These are phyloP conservation scores for Cricetomys ansorgei DNA, from an alignment of 2,113 vertebrate genomes.

Conservation along the genomic window DNA sequence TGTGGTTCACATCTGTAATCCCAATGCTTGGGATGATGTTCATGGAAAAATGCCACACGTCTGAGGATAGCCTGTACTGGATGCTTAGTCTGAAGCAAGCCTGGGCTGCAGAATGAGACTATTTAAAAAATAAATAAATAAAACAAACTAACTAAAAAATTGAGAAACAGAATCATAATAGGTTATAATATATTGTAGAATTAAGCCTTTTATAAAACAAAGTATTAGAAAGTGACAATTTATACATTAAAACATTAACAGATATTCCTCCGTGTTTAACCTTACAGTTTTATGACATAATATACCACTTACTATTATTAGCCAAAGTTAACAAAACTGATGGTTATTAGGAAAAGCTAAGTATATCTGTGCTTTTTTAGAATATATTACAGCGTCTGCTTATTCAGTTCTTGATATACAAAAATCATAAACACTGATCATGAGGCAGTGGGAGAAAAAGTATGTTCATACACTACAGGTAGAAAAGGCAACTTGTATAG, in stretches of 20 bases:
- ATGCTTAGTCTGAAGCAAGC: background rate
- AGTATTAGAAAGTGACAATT: background rate
- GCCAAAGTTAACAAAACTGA: background rate
- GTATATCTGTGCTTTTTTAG: background rate
- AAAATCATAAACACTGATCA: background rate
- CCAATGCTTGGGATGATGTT: background rate
- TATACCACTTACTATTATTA: background rate
- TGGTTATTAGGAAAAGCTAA: background rate
- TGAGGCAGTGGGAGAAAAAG: conserved; percentile 29
- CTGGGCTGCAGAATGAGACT: background rate
- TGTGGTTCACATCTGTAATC: background rate
- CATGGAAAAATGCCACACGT: background rate
- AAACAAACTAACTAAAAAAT: background rate
- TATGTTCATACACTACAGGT: background rate
- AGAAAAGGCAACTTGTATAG: background rate
- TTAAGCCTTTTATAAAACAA: background rate
- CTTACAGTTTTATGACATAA: conserved; percentile 21
- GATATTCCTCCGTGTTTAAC: conserved; percentile 37
- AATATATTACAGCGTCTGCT: background rate
- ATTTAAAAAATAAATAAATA: background rate
- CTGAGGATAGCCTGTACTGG: background rate
- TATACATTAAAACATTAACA: conserved; percentile 20
- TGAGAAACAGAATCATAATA: background rate
- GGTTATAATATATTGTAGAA: background rate
- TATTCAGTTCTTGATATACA: conserved; percentile 10